phyloP scores from a whole-genome alignment of 1,140 invertebrate genomes.

The Thrips palmi region DNA sequence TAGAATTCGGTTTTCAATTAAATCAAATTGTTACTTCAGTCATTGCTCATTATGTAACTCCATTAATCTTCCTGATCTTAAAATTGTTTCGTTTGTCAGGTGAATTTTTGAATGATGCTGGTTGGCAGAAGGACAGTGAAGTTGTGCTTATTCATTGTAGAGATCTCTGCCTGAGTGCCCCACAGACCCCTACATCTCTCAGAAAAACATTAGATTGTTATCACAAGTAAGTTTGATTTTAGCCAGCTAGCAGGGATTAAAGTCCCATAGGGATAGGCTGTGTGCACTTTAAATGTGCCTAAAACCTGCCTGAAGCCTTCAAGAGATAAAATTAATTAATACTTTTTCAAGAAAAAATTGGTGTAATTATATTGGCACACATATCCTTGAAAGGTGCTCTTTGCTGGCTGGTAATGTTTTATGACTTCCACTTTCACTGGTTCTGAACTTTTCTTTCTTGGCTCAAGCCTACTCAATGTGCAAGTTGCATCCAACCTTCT shows the following conservation, averaged over 20 bases:
- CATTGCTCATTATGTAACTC: too few relatives aligned
- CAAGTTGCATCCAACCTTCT: conserved; percentile 64
- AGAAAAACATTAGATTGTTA: conserved; percentile 45
- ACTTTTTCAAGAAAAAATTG: too few relatives aligned
- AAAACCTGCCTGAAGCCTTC: conserved; percentile 7
- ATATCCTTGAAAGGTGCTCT: too few relatives aligned
- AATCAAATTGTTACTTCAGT: too few relatives aligned
- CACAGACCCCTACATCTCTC: conserved; percentile 25
- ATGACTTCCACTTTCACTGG: background rate
- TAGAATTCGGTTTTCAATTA: too few relatives aligned
- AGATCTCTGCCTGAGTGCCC: conserved; percentile 32
- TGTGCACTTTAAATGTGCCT: too few relatives aligned
- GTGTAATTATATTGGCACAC: too few relatives aligned
- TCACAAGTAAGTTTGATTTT: conserved; percentile 36
- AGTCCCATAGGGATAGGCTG: too few relatives aligned
- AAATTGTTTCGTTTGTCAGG: conserved; percentile 25
- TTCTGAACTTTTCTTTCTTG: conserved; percentile 4
- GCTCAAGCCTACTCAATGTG: conserved; percentile 55
- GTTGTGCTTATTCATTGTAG: conserved; percentile 42
- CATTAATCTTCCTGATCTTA: too few relatives aligned
- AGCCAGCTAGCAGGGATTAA: background rate
- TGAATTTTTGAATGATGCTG: conserved; percentile 68
- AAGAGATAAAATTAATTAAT: too few relatives aligned
- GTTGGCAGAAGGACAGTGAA: conserved; percentile 59
- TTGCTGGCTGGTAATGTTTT: conserved; percentile 48